Percentiles rank a stretch among this genome's conserved stretches.
phyloP scores from a whole-genome alignment of 2,888 invertebrate species.

The Ochropacha duplaris region DNA sequence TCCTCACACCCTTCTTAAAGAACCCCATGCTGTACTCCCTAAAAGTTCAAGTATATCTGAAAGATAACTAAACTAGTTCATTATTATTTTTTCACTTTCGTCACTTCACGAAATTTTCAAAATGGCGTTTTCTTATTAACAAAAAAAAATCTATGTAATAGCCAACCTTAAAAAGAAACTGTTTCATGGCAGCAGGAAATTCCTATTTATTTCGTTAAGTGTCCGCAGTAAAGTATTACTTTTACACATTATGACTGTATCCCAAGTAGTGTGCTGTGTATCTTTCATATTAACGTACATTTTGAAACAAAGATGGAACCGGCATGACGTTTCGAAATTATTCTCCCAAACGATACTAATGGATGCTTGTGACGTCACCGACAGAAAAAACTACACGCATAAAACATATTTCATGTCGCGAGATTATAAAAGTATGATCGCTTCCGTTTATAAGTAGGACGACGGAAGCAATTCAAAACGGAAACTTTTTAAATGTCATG shows the following conservation, averaged over 20 bases:
- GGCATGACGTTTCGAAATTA: slow-evolving; percentile 33
- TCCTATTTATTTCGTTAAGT: slow-evolving; percentile 7
- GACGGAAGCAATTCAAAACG: slow-evolving; percentile 39
- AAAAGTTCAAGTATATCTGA: no score
- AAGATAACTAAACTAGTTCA: no score
- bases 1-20: no score
- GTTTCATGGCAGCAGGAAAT: slow-evolving; percentile 4
- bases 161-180: neutral
- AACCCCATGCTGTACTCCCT: no score
- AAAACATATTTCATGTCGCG: slow-evolving; percentile 27
- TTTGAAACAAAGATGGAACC: slow-evolving; percentile 41
- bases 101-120: no score
- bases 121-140: no score
- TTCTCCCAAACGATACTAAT: slow-evolving; percentile 26
- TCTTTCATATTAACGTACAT: slow-evolving; percentile 25
- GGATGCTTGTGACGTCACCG: neutral
- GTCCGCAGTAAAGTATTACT: neutral
- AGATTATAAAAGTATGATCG: slow-evolving; percentile 29
- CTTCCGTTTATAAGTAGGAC: slow-evolving; percentile 32
- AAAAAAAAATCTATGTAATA: no score
- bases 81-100: no score
- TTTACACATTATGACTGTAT: slow-evolving; percentile 14
- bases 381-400: slow-evolving; percentile 15
- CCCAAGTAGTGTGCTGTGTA: slow-evolving; percentile 33
- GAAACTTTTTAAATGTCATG: slow-evolving; percentile 51